Base-by-base conservation (phyloP, 2,888 invertebrate species). In the Eurytoma adleriae region DNA sequence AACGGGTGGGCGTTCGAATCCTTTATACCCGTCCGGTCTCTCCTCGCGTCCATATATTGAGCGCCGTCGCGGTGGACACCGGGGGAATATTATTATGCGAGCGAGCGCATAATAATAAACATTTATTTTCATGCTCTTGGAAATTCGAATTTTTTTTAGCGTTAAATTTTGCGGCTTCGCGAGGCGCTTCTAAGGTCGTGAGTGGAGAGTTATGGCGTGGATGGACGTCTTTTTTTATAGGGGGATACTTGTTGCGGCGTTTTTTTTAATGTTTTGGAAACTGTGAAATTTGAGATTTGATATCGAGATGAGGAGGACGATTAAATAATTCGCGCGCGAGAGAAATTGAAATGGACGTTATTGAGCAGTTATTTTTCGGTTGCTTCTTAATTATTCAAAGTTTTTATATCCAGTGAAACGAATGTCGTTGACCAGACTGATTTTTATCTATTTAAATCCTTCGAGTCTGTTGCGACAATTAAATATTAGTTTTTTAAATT, bases 1-100 rank as follows among this genome's bases (percentile, higher is more conserved):
- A 80, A 66, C 77, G 54, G 73, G 69, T 81, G 80, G 73, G 62
- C 72, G 67, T 48, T 40, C 54, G 13, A 27, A 24, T 61, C 20
- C 18, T 73, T 59, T 64, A 3, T n/a, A 30, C 50, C 66, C 48
- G 13, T 48, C 64, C 1, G 1, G 10, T 3, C 30, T n/a, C 12
- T 30, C 30, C 40, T 4, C 40, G n/a, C 40, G 40, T 40, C 7
- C 40, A 12, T 30, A 59, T 59, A 18, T 52, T 16, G 59, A 68
- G 27, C 24, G 61, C 14, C 59, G 13, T 68, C 27, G 50, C 61
- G 48, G 59, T 52, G 57, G 24, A 27, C n/a, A n/a, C n/a, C 40
- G 5, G 14, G 13, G 24, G 62, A 62, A 62, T 62, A 62, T 30
- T 24, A 10, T 30, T 64, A 64, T 48, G 30, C 27, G 64, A 0